phyloP scores from a whole-genome alignment of 1,140 invertebrate species.

The Amphibalanus amphitrite region DNA sequence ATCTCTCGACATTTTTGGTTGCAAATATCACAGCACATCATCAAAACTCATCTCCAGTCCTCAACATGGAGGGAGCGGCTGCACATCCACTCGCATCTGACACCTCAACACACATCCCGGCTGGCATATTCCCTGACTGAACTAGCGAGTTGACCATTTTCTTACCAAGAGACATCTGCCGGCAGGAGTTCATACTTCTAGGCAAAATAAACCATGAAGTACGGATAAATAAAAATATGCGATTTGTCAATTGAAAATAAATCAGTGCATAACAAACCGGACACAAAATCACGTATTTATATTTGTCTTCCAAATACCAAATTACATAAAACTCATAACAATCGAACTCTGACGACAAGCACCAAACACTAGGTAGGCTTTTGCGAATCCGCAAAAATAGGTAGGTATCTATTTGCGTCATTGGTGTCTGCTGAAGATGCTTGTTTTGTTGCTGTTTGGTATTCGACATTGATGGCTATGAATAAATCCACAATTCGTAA shows the following conservation, averaged over 20 bases:
- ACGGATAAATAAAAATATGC: background rate
- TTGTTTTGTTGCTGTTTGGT: too few relatives aligned
- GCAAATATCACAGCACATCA: background rate
- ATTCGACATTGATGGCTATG: too few relatives aligned
- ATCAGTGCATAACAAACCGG: background rate
- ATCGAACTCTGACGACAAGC: background rate
- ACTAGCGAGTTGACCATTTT: background rate
- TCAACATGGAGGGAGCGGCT: conserved; percentile 1
- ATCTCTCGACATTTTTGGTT: background rate
- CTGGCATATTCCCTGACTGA: background rate
- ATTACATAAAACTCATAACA: background rate
- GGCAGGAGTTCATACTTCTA: background rate
- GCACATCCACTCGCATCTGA: background rate
- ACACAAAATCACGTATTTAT: background rate
- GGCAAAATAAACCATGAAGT: background rate
- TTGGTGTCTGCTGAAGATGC: too few relatives aligned
- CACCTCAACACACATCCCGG: background rate
- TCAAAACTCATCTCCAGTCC: background rate
- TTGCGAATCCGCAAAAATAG: too few relatives aligned
- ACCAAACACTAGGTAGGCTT: background rate
- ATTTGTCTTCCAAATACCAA: background rate
- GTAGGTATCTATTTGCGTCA: too few relatives aligned
- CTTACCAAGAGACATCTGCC: background rate
- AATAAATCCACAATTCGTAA: too few relatives aligned
- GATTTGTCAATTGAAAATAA: background rate